Evolutionary conservation across 2,888 invertebrate genomes (phyloP).

Genomic region (Clistopyga incitator): DNA sequence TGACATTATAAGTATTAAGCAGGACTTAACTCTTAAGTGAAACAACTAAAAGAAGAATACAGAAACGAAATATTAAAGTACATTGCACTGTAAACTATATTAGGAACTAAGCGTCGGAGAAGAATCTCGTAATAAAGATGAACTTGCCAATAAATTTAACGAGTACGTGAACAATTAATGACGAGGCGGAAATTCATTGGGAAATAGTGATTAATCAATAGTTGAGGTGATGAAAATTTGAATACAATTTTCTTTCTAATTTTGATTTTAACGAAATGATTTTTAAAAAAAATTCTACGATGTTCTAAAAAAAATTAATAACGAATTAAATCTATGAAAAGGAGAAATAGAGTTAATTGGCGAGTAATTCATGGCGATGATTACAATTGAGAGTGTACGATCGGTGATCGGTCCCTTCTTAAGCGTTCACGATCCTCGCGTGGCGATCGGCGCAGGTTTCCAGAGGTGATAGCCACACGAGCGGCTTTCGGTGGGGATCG

Average conservation of each 20-base stretch:
- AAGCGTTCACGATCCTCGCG: constrained; percentile 18
- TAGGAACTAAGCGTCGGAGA: background rate
- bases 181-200: background rate
- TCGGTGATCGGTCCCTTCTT: constrained; percentile 24
- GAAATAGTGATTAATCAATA: background rate
- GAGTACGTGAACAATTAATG: constrained; percentile 14
- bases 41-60: background rate
- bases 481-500: constrained; percentile 36
- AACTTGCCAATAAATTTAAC: constrained; percentile 7
- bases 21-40: background rate
- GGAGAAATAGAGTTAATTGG: background rate
- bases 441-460: constrained; percentile 47
- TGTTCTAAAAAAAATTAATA: too few relatives aligned
- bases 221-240: too few relatives aligned
- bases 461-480: constrained; percentile 59
- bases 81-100: constrained; percentile 4
- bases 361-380: background rate
- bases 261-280: too few relatives aligned
- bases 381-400: background rate
- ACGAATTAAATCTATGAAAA: background rate
- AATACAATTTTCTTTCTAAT: too few relatives aligned
- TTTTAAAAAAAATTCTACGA: too few relatives aligned
- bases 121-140: constrained; percentile 31
- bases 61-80: background rate
- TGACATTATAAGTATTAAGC: constrained; percentile 3